Percentiles rank a stretch among this genome's conserved stretches.
Evolutionary conservation across 2,113 vertebrate genomes (phyloP).

Genomic region (Falco punctatus): DNA sequence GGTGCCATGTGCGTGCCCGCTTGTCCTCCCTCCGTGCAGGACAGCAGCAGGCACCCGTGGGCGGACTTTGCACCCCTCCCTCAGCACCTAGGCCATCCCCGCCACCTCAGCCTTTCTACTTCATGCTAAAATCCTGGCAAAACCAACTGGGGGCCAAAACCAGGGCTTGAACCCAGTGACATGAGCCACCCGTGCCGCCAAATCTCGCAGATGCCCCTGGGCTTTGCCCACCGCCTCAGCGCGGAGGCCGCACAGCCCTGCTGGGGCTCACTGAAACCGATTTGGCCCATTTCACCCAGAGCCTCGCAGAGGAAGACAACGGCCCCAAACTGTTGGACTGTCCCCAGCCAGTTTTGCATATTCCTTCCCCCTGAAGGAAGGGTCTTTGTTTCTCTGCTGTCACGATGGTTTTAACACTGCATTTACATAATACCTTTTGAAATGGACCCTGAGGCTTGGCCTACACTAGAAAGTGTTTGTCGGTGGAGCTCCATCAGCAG

Average conservation of each 20-base stretch:
- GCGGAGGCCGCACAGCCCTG: not conserved
- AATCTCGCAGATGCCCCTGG: not conserved
- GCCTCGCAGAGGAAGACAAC: not conserved
- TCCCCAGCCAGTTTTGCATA: not conserved
- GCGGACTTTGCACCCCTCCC: not conserved
- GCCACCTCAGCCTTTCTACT: not conserved
- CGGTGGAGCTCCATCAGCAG: not conserved
- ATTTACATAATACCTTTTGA: conserved; percentile 41
- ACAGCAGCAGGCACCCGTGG: not conserved
- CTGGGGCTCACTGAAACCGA: not conserved
- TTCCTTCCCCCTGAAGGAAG: not conserved
- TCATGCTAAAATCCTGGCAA: not conserved
- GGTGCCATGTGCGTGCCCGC: not conserved
- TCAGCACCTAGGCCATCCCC: not conserved
- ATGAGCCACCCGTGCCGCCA: not conserved
- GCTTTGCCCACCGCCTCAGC: not conserved
- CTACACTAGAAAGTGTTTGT: not conserved
- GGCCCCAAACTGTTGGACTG: not conserved
- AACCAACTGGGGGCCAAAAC: not conserved
- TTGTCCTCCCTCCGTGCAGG: rapidly evolving
- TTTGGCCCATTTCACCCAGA: not conserved
- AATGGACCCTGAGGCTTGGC: not conserved
- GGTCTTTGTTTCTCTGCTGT: conserved; percentile 20
- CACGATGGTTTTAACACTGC: not conserved
- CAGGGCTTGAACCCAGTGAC: not conserved